Percentiles rank a stretch among this genome's conserved stretches.
Evolutionary conservation across 35 echinoderm and acorn worm species (phyloP).

Genomic region (Apostichopus californicus): DNA sequence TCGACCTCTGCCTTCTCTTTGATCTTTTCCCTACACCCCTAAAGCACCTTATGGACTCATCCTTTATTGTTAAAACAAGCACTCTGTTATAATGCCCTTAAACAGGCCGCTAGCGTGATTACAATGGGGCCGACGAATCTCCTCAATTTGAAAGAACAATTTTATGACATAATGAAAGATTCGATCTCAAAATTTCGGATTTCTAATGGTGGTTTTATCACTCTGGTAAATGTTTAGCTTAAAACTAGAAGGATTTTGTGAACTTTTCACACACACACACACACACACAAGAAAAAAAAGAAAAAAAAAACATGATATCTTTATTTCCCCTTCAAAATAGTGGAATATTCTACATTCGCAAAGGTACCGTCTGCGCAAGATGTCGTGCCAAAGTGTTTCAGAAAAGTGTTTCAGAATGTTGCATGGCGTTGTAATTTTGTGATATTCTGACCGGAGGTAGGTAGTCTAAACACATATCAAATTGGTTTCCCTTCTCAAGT

Average conservation of each 20-base stretch:
- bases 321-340: too few species aligned
- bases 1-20: background rate
- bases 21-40: background rate
- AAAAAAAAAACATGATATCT: too few species aligned
- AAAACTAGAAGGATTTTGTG: background rate
- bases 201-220: constrained; percentile 1
- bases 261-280: too few species aligned
- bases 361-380: background rate
- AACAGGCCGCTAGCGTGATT: background rate
- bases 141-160: constrained; percentile 17
- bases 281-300: too few species aligned
- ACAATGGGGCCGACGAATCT: background rate
- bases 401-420: too few species aligned
- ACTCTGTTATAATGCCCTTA: background rate
- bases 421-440: too few species aligned
- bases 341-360: background rate
- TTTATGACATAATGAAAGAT: constrained; percentile 24
- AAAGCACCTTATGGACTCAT: constrained; percentile 16
- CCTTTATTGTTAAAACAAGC: constrained; percentile 46
- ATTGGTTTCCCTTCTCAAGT: too few species aligned
- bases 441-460: too few species aligned
- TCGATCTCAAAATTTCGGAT: constrained; percentile 18
- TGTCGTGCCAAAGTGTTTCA: too few species aligned
- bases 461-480: too few species aligned
- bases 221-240: background rate